Conservation (phyloP, 2,888 invertebrate genomes). For the Agrilus cyanescens region DNA sequence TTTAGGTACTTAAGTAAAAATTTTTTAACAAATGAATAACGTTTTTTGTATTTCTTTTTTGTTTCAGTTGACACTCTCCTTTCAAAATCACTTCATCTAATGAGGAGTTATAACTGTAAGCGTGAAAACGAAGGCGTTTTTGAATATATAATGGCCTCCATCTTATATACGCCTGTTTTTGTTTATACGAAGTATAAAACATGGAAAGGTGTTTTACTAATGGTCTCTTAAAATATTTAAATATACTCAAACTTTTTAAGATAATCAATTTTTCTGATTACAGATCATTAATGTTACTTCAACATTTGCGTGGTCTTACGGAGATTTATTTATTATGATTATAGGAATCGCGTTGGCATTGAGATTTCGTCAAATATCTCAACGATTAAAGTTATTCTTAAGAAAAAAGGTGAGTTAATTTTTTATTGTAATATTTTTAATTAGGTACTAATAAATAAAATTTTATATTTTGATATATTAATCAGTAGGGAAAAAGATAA, state of each 20-base stretch:
- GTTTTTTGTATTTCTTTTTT: neutral
- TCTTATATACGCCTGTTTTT: slow-evolving; percentile 13
- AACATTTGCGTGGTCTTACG: slow-evolving; percentile 25
- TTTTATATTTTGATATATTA: no score
- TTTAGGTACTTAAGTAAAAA: slow-evolving; percentile 23
- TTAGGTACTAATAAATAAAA: no score
- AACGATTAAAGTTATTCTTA: no score
- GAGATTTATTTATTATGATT: slow-evolving; percentile 29
- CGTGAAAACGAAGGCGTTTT: slow-evolving; percentile 4
- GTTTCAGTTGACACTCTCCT: slow-evolving; percentile 1
- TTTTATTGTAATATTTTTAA: no score
- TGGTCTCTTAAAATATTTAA: slow-evolving; percentile 7
- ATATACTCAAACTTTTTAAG: neutral
- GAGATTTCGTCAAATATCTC: slow-evolving; percentile 25
- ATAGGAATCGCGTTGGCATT: slow-evolving; percentile 25
- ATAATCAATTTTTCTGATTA: slow-evolving; percentile 7
- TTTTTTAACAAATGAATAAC: neutral
- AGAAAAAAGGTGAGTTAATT: no score
- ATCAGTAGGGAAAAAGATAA: no score
- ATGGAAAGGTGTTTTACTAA: slow-evolving; percentile 12
- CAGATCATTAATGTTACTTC: slow-evolving; percentile 23
- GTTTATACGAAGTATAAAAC: slow-evolving; percentile 9
- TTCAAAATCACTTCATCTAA: neutral
- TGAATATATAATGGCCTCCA: slow-evolving; percentile 5
- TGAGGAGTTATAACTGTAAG: neutral